Evolutionary conservation across 2,888 invertebrate species (phyloP).

Genomic region (Allygus modestus): DNA sequence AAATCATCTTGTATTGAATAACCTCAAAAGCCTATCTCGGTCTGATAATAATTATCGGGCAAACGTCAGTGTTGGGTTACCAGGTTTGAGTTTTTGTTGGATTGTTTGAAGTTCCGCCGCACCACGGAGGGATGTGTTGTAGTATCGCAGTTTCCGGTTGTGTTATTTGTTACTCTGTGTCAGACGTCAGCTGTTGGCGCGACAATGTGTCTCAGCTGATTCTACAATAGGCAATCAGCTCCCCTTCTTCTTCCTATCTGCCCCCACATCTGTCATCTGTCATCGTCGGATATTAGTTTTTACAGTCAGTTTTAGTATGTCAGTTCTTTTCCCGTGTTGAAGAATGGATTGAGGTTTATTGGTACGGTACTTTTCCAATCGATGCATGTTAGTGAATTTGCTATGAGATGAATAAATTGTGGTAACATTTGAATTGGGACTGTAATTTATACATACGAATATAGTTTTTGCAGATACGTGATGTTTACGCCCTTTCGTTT

Average conservation of each 20-base stretch:
- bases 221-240: constrained; percentile 37
- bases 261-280: constrained; percentile 1
- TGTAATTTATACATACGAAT: too few species aligned
- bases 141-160: constrained; percentile 31
- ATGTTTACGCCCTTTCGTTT: too few species aligned
- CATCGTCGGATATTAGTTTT: background rate
- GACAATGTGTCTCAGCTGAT: constrained; percentile 35
- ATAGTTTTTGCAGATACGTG: too few species aligned
- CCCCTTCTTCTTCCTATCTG: constrained; percentile 11
- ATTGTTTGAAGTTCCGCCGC: constrained; percentile 23
- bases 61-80: constrained; percentile 22
- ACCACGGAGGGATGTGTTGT: constrained; percentile 9
- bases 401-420: too few species aligned
- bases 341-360: too few species aligned
- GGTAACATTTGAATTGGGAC: too few species aligned
- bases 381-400: too few species aligned
- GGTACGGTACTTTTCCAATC: too few species aligned
- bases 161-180: constrained; percentile 33
- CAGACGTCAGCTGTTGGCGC: constrained; percentile 38
- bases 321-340: background rate
- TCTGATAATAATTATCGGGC: constrained; percentile 7
- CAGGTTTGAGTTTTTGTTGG: constrained; percentile 10
- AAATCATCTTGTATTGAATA: constrained; percentile 3
- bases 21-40: constrained; percentile 31
- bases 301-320: background rate